phyloP scores from a whole-genome alignment of 2,888 invertebrate genomes.

The Ptychoptera contaminata region DNA sequence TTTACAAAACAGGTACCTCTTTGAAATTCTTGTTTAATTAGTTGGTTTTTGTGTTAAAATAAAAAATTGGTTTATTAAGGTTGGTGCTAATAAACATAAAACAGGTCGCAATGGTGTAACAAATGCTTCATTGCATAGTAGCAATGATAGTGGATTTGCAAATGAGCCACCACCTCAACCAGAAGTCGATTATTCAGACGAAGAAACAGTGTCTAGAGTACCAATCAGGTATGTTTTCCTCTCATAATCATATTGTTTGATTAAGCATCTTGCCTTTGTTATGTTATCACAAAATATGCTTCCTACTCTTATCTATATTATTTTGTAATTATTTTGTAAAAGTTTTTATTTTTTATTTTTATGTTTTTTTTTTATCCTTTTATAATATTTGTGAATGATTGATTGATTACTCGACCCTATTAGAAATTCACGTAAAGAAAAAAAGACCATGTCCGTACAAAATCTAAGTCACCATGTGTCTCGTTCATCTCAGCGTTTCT shows the following conservation, averaged over 20 bases:
- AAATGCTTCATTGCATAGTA: constrained; percentile 70
- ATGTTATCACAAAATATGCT: background rate
- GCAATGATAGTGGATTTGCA: constrained; percentile 84
- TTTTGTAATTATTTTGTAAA: constrained; percentile 13
- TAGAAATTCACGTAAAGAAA: constrained; percentile 4
- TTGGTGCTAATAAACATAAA: constrained; percentile 14
- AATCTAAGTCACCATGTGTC: too few species aligned
- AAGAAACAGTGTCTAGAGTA: constrained; percentile 53
- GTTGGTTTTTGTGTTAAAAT: background rate
- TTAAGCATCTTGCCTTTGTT: background rate
- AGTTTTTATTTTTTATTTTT: constrained; percentile 1
- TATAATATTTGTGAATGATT: constrained; percentile 21
- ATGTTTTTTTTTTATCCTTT: constrained; percentile 11
- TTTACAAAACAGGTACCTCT: constrained; percentile 17
- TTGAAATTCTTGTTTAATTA: constrained; percentile 10
- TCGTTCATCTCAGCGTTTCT: too few species aligned
- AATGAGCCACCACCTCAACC: constrained; percentile 77
- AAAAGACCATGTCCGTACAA: background rate
- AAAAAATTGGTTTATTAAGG: constrained; percentile 6
- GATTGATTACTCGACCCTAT: constrained; percentile 10
- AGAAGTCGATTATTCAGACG: constrained; percentile 81
- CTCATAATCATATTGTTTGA: background rate
- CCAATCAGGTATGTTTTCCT: constrained; percentile 35
- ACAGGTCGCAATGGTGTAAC: constrained; percentile 34
- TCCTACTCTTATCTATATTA: constrained; percentile 12